Evolutionary conservation across 2,888 invertebrate genomes (phyloP).

Genomic region (Fabriciana adippe): DNA sequence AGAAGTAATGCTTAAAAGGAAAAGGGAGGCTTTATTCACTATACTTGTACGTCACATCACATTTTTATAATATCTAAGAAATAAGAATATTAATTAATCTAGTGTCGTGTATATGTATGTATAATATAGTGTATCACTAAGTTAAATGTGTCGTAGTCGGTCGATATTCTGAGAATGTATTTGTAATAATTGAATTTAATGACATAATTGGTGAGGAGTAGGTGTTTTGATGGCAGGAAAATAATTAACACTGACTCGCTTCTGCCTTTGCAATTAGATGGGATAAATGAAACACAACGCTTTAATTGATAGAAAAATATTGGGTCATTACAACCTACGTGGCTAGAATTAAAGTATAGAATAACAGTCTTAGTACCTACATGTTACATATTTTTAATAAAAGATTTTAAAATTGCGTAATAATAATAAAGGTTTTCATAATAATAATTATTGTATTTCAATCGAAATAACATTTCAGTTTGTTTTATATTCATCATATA

Average conservation of each 20-base stretch:
- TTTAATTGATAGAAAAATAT: conserved; percentile 27
- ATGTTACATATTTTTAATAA: no score
- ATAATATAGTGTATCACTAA: no score
- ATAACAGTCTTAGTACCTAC: background rate
- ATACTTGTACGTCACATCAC: background rate
- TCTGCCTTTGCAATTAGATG: conserved; percentile 30
- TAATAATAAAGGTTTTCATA: no score
- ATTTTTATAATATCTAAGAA: no score
- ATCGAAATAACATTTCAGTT: no score
- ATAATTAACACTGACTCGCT: conserved; percentile 27
- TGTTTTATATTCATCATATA: background rate
- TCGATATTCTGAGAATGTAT: conserved; percentile 1
- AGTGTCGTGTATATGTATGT: no score
- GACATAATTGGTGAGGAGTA: conserved; percentile 31
- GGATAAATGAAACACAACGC: conserved; percentile 29
- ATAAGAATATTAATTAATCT: no score
- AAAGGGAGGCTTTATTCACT: background rate
- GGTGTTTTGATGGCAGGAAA: conserved; percentile 30
- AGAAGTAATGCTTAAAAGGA: background rate
- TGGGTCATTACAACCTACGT: conserved; percentile 5
- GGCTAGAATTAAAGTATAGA: background rate
- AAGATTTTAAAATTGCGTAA: no score
- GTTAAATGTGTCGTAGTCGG: no score
- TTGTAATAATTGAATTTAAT: conserved; percentile 28
- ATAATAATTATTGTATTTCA: no score